Conservation (phyloP, 2,888 invertebrate genomes). For the Drosophila longiperda region DNA sequence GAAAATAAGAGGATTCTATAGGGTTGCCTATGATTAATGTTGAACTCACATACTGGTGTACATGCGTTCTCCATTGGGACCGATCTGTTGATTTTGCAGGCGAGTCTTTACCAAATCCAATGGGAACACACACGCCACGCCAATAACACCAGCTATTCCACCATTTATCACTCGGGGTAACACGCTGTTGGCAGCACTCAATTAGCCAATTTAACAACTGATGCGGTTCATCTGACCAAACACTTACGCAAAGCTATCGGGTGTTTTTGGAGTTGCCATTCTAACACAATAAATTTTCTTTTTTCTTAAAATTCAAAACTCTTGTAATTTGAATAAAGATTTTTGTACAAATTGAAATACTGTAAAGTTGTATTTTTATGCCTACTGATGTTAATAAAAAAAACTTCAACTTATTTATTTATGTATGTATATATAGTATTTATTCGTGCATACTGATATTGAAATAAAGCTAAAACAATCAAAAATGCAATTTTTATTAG, state of each 20-base stretch:
- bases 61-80: conserved; percentile 95
- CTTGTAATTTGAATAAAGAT: conserved; percentile 15
- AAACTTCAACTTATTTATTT: not conserved
- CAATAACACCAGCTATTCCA: conserved; percentile 98
- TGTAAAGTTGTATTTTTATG: not conserved
- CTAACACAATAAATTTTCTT: not conserved
- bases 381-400: not conserved
- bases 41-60: conserved; percentile 95
- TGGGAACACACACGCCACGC: conserved; percentile 98
- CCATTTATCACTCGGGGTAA: conserved; percentile 92
- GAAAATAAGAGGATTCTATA: not conserved
- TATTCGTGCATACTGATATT: conserved; percentile 20
- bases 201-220: not conserved
- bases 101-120: conserved; percentile 98
- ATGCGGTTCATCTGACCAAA: not conserved
- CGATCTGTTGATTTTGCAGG: conserved; percentile 97
- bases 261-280: conserved; percentile 7
- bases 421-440: conserved; percentile 16
- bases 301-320: not conserved
- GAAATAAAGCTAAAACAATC: conserved; percentile 47
- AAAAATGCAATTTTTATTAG: conserved; percentile 62
- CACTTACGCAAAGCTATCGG: conserved; percentile 24
- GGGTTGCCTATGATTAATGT: not conserved
- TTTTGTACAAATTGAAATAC: conserved; percentile 1
- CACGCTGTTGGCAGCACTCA: conserved; percentile 94